Base-by-base conservation (phyloP, 2,797 vertebrate species). In the Cygnus olor region DNA sequence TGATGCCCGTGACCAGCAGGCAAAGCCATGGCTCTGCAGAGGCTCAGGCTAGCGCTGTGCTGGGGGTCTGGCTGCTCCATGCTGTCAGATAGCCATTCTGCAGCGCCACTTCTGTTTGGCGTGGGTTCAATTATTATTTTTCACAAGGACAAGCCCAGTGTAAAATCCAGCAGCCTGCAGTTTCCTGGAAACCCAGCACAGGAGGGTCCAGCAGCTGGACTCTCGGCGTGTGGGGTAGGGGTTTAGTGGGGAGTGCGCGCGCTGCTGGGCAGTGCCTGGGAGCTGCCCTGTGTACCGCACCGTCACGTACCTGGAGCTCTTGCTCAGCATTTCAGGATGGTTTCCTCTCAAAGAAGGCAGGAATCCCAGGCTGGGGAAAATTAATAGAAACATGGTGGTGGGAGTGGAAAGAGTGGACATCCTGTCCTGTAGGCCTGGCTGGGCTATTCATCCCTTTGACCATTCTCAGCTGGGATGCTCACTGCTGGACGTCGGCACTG, bases 191-290 rank as follows among this genome's bases (percentile, higher is more conserved):
- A 47, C 53, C n/a, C 63, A 40, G 28, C 3, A 3, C 17, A 13
- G 27, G 61, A 60, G 81, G 10, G 45, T 24, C 10, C 47, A 68
- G 60, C 49, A 53, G 15, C 77, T 32, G 61, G 54, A 38, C 22
- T 44, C 8, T 2, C 0, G 1, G 42, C 11, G 9, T 0, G 0
- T 20, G 24, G 34, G 36, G 34, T 38, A 60, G 38, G 47, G 60
- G 40, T 14, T 32, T 27, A 63, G 19, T 56, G 28, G 54, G 14
- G 27, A 81, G 40, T 19, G 45, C 28, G 22, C 17, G 16, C 15
- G 6, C 27, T 27, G 38, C 77, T 45, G 24, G 70, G 64, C 65
- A 69, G 69, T 28, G 51, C 22, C 63, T 57, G 34, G 25, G 38
- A 32, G 12, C 57, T 17, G 28, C 15, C 30, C 49, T 36, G 51